Evolutionary conservation across 1,140 invertebrate species (phyloP).

Genomic region (Episyrphus balteatus): DNA sequence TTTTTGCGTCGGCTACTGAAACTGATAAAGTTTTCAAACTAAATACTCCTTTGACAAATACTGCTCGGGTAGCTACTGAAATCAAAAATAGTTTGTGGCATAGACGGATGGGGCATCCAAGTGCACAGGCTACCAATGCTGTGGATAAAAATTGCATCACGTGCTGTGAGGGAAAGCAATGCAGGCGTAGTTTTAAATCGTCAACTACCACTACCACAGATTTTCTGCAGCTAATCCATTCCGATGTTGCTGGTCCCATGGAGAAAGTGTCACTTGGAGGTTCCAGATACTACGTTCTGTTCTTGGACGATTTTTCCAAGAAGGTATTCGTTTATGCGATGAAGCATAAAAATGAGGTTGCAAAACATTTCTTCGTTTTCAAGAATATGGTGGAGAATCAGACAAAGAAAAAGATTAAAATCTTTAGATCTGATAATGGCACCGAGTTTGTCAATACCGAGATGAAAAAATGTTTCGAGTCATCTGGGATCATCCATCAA

Average conservation of each 20-base stretch:
- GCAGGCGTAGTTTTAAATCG: constrained; percentile 4
- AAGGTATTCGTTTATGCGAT: constrained; percentile 20
- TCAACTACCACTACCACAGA: constrained; percentile 10
- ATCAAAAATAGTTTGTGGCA: constrained; percentile 15
- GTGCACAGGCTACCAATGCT: not conserved
- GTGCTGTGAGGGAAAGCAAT: constrained; percentile 1
- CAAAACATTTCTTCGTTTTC: constrained; percentile 14
- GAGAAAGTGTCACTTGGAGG: constrained; percentile 12
- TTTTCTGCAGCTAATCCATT: constrained; percentile 27
- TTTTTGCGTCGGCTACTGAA: constrained; percentile 13
- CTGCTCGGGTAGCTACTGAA: constrained; percentile 4
- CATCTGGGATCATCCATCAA: constrained; percentile 8
- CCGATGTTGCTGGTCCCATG: constrained; percentile 35
- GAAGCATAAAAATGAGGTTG: constrained; percentile 18
- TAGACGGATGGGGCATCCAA: constrained; percentile 14
- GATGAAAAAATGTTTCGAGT: constrained; percentile 13
- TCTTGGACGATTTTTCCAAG: constrained; percentile 23
- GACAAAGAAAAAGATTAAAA: constrained; percentile 14
- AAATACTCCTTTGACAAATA: constrained; percentile 13
- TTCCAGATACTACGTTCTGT: constrained; percentile 16
- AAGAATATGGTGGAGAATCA: constrained; percentile 21
- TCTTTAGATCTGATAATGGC: constrained; percentile 21
- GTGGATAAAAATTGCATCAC: not conserved
- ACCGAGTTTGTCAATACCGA: constrained; percentile 14
- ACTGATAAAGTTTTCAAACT: constrained; percentile 18